Evolutionary conservation across 1,140 invertebrate species (phyloP).

Genomic region (Campoletis sonorensis): DNA sequence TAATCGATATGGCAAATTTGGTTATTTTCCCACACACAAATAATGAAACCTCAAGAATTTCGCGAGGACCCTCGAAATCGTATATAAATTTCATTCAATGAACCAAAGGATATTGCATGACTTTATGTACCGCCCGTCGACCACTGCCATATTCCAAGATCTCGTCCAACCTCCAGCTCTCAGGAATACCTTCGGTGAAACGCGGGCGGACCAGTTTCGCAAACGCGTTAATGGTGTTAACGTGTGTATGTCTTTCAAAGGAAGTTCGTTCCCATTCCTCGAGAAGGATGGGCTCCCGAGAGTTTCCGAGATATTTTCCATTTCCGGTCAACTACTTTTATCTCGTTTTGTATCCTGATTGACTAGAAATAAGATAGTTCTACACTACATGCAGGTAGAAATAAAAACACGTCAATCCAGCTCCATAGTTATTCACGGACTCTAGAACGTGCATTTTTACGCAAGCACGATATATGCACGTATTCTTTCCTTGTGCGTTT

Average conservation of each 20-base stretch:
- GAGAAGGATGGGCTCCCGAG: not conserved
- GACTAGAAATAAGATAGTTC: not conserved
- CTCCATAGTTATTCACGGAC: too few relatives aligned
- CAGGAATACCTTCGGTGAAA: constrained; percentile 20
- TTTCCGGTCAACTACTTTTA: not conserved
- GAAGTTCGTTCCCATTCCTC: constrained; percentile 51
- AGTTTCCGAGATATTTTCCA: constrained; percentile 21
- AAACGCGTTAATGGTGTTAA: not conserved
- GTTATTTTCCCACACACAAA: too few relatives aligned
- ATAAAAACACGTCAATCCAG: too few relatives aligned
- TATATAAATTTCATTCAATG: not conserved
- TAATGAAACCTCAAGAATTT: too few relatives aligned
- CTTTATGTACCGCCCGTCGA: constrained; percentile 24
- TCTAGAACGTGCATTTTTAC: too few relatives aligned
- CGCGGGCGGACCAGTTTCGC: constrained; percentile 46
- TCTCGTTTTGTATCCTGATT: not conserved
- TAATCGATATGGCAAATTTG: too few relatives aligned
- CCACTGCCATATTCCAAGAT: not conserved
- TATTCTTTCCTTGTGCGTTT: not conserved
- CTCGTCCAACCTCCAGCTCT: not conserved
- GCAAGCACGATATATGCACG: too few relatives aligned
- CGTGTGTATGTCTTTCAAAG: constrained; percentile 29
- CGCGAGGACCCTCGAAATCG: too few relatives aligned
- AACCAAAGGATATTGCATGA: not conserved
- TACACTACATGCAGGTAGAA: too few relatives aligned